Evolutionary conservation across 2,113 vertebrate species (phyloP).

Genomic region (Macrotus californicus): DNA sequence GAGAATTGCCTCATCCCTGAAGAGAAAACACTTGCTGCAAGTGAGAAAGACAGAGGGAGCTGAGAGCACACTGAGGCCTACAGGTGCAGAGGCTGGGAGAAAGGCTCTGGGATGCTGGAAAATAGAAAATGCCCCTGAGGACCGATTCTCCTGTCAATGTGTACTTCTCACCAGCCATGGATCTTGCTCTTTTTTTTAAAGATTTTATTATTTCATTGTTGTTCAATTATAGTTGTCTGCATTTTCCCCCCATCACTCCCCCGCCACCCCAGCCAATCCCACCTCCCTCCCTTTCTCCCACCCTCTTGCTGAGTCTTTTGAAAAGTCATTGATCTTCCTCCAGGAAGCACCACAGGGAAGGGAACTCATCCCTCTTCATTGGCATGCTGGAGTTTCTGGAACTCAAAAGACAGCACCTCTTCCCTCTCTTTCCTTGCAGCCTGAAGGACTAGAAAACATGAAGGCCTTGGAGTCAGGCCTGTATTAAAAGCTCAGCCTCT

Average conservation of each 20-base stretch:
- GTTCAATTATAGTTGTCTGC: too few species aligned
- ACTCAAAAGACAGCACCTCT: neutral
- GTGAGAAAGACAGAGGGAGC: neutral
- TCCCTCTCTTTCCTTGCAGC: neutral
- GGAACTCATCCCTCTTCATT: neutral
- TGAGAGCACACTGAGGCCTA: neutral
- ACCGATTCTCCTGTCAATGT: neutral
- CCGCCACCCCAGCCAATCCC: too few species aligned
- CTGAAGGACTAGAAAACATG: neutral
- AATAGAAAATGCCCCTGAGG: neutral
- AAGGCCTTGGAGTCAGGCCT: neutral
- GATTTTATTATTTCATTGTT: too few species aligned
- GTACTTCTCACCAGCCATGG: neutral
- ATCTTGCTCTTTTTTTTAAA: too few species aligned
- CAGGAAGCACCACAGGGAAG: neutral
- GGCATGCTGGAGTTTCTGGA: neutral
- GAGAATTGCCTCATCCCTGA: neutral
- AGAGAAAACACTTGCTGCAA: neutral
- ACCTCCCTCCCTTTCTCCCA: too few species aligned
- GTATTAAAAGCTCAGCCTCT: neutral
- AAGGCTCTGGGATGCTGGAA: neutral
- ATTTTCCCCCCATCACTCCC: too few species aligned
- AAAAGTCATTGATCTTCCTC: neutral
- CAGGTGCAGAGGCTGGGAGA: neutral
- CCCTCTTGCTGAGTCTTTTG: neutral